Evolutionary conservation across 2,888 invertebrate genomes (phyloP).

Genomic region (Thecophora atra): DNA sequence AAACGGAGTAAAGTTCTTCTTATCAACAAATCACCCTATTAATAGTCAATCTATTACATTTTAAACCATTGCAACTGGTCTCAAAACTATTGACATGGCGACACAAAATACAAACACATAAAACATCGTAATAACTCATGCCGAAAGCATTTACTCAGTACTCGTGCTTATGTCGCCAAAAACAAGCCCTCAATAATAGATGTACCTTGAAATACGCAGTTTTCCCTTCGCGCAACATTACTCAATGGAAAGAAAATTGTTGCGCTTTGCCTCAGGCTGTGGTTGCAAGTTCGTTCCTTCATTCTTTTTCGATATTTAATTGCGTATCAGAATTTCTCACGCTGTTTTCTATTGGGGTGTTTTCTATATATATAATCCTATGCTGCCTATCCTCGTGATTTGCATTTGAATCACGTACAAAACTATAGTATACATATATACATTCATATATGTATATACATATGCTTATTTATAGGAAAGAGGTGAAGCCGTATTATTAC

Average conservation of each 20-base stretch:
- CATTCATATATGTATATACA: too few relatives aligned
- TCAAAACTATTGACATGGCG: too few relatives aligned
- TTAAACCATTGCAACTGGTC: too few relatives aligned
- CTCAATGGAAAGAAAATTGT: slow-evolving; percentile 25
- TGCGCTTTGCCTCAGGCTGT: slow-evolving; percentile 25
- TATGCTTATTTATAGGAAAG: too few relatives aligned
- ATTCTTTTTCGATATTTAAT: slow-evolving; percentile 29
- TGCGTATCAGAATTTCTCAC: slow-evolving; percentile 47
- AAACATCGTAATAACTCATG: too few relatives aligned
- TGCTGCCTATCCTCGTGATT: not conserved
- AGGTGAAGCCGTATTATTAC: not conserved
- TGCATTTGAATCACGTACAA: slow-evolving; percentile 24
- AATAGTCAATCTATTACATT: too few relatives aligned
- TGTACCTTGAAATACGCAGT: slow-evolving; percentile 15
- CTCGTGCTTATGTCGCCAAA: too few relatives aligned
- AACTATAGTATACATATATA: too few relatives aligned
- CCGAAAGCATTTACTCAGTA: too few relatives aligned
- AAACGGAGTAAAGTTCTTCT: too few relatives aligned
- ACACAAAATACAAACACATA: too few relatives aligned
- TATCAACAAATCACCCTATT: too few relatives aligned
- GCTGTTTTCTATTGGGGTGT: slow-evolving; percentile 38
- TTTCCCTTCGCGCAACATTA: not conserved
- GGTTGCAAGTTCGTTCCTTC: not conserved
- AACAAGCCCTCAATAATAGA: not conserved
- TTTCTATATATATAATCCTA: not conserved